Evolutionary conservation across 1,140 invertebrate genomes (phyloP), one percentile per base, ranked within the genome.

Genomic region (Camponotus vicinus): DNA sequence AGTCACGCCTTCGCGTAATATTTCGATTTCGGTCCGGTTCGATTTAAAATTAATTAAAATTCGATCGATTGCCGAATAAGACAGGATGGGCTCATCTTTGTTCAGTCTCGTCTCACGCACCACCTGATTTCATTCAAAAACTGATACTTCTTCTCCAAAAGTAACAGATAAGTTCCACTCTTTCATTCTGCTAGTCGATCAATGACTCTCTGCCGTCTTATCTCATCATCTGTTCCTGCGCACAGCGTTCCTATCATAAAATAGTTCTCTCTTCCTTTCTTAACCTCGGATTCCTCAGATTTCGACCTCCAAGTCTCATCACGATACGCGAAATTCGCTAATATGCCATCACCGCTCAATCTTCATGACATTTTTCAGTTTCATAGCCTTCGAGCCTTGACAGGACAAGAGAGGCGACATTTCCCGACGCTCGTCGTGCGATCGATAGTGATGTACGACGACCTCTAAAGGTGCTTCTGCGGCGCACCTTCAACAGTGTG

Each of bases 281-380:
- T 6, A 37, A 49, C 6, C 42, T 79, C 15, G 3, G 15, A 52
- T 52, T 52, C 15, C 15, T 18, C 13, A 15, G 4, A 52, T 52
- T 52, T 49, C 45, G 13, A 32, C 57, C 34, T 21, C 40, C 11
- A 0, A 40, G 37, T 3, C 37, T 40, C 55, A 27, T 27, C 27
- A 1, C 27, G 27, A 27, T 21, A 73, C 64, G 87, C 37, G n/a
- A 57, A 87, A 66, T 42, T 80, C 77, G 9, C 78, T 86, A 84
- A 90, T 90, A 86, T 59, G 55, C 86, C 82, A 71, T 73, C 86
- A 71, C 66, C 57, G 61, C 42, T 79, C 42, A 15, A 6, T 18
- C 37, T n/a, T 7, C 57, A 45, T 76, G 89, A 90, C 77, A 80
- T 52, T 87, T 89, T 49, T 11, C 27, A 85, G 69, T 89, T 90